Percentiles rank a stretch among this genome's conserved stretches.
These are phyloP conservation scores for Equus przewalskii DNA, from an alignment of 2,113 vertebrate genomes.

Conservation along the genomic window DNA sequence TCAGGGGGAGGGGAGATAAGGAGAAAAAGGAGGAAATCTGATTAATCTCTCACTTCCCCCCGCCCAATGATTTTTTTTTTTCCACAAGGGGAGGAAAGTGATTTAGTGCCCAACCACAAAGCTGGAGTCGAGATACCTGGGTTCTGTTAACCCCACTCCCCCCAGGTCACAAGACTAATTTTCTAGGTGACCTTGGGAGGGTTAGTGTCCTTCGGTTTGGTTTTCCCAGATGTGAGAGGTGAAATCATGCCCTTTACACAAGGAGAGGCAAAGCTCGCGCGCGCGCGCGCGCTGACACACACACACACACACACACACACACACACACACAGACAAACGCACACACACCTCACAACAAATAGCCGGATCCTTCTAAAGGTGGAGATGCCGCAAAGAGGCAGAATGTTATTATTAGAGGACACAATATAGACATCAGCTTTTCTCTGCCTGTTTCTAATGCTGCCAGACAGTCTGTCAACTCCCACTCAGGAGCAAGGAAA, in stretches of 20 bases:
- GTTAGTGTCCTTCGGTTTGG: slow-evolving; percentile 74
- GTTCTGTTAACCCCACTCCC: slow-evolving; percentile 5
- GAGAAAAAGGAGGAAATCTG: slow-evolving; percentile 59
- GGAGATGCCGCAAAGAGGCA: slow-evolving; percentile 56
- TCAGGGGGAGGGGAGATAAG: slow-evolving; percentile 53
- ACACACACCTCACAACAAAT: slow-evolving; percentile 64
- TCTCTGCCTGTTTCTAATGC: slow-evolving; percentile 76
- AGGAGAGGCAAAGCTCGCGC: neutral
- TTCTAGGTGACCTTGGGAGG: slow-evolving; percentile 82
- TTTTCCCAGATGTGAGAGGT: slow-evolving; percentile 75
- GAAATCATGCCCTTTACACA: slow-evolving; percentile 48
- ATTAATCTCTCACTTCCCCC: slow-evolving; percentile 69
- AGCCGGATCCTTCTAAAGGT: slow-evolving; percentile 44
- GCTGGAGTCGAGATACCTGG: slow-evolving; percentile 56
- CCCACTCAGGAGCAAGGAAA: slow-evolving; percentile 83
- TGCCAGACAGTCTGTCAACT: slow-evolving; percentile 84
- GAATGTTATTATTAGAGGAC: slow-evolving; percentile 79
- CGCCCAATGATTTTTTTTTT: neutral
- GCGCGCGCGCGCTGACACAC: neutral
- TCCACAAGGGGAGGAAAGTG: slow-evolving; percentile 12
- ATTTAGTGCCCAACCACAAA: slow-evolving; percentile 45
- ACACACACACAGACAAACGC: neutral
- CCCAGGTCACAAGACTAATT: slow-evolving; percentile 57
- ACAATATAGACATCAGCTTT: slow-evolving; percentile 79
- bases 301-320: neutral